Evolutionary conservation across 2,888 invertebrate species (phyloP), one percentile per base, ranked within the genome.

Genomic region (Pharmacophagus antenor): DNA sequence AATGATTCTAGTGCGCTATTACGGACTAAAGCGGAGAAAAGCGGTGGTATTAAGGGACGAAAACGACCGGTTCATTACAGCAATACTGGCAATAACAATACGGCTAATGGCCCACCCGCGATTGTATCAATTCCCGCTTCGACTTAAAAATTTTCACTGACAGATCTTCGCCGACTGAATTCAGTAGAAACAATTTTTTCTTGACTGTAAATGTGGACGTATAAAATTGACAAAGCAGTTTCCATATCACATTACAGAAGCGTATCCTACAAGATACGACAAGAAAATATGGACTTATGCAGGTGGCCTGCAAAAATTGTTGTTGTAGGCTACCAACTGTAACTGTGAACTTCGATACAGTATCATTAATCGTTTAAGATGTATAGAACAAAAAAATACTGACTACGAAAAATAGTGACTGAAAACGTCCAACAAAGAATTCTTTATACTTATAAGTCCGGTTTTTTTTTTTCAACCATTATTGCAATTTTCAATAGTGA

Each of bases 71-170:
- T 87, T 88, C 86, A 89, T 90, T 88, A 88, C 88, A 75, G 78
- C 74, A 86, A 86, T 84, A 83, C 80, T 74, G 82, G 85, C 79
- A 85, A 89, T 90, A 90, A 89, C 89, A 90, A 89, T 89, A 87
- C 84, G 76, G 80, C 80, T 88, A 90, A 90, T 87, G 84, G 86
- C 71, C 71, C 80, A 77, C 74, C 73, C 69, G 83, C 82, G 79
- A 86, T 84, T 80, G 74, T 81, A 82, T 82, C 80, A 74, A 80
- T 80, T 82, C 83, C 79, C 79, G 76, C 73, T 77, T 78, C 77
- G 69, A 79, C 76, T 83, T 70, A 73, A 81, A 85, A 82, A 81
- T 78, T 73, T 76, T 76, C 76, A 72, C 72, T 67, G 72, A 77
- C 82, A 83, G 82, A 82, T 82, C 77, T 74, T 71, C 42, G 54